Base-by-base conservation (phyloP, 2,113 vertebrate species). In the Grus americana region DNA sequence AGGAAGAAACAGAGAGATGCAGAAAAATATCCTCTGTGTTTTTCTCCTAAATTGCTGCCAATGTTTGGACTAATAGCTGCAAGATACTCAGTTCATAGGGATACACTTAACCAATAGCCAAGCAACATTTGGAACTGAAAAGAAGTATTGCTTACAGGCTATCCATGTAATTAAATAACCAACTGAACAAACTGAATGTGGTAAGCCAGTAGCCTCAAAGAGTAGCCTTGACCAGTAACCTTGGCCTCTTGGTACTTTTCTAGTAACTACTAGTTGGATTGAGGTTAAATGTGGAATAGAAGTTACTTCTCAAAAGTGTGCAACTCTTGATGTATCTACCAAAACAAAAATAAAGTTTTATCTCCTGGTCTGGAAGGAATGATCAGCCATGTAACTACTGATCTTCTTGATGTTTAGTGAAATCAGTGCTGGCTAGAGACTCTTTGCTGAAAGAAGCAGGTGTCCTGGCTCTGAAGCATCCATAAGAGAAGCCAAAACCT, bases 401-500 rank as follows among this genome's bases (percentile, higher is more conserved):
- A 36, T 68, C 8, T 61, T 61, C 34, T 54, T 58, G 57, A 59
- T 72, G 17, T 27, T 84, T 18, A 46, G 7, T 55, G 73, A 59
- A 84, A 65, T 47, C 11, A 47, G 4, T 12, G 5, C n/a, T 57
- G 9, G 21, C 36, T 66, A 61, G 54, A 91, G n/a, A 55, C 11
- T 50, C 71, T 40, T 73, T 2, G 1, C 11, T 68, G 58, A 65
- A 86, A 42, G 62, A 65, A 52, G 24, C 27, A 83, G 54, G 18
- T 63, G 20, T 26, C 30, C 10, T 4, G 3, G 15, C 50, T 83
- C 40, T 71, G 29, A 71, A 15, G 40, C 26, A 63, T 67, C 67
- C 12, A 2, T 52, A 42, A 78, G 5, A 86, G 22, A 93, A 92
- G n/a, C 24, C 79, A 95, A 96, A 97, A 95, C 68, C 68, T 73